A percentile compares a stretch with the other conserved stretches of the same genome.
phyloP scores from a whole-genome alignment of 2,888 invertebrate genomes.

The Eubasilissa splendida region DNA sequence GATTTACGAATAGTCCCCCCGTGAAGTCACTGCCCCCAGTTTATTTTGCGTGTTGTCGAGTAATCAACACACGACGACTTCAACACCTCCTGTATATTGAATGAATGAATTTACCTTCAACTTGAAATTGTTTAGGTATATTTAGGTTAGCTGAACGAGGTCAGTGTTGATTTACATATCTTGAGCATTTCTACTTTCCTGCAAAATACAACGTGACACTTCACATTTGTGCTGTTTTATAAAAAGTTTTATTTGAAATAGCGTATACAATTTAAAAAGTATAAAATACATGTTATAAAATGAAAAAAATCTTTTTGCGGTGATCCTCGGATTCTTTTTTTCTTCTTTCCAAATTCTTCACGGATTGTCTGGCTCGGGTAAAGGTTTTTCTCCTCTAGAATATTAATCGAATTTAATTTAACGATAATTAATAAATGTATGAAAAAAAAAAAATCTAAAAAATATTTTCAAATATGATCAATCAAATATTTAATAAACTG shows the following conservation, averaged over 20 bases:
- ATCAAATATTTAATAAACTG: not conserved
- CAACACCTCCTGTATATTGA: not conserved
- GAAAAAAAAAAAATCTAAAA: not conserved
- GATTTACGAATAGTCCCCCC: not conserved
- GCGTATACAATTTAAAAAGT: not conserved
- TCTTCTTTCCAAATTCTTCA: not conserved
- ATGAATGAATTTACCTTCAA: constrained; percentile 36
- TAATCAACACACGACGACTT: not conserved
- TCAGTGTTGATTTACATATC: not conserved
- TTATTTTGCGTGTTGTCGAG: constrained; percentile 9
- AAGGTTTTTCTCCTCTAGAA: not conserved
- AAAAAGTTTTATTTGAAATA: not conserved
- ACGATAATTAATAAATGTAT: not conserved
- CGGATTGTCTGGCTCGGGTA: not conserved
- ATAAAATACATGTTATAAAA: too few relatives aligned
- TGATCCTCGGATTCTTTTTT: too few relatives aligned
- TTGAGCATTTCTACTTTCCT: not conserved
- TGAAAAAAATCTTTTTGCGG: too few relatives aligned
- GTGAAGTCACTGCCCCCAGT: not conserved
- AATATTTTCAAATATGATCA: not conserved
- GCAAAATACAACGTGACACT: not conserved
- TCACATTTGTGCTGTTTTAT: not conserved
- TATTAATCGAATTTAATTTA: not conserved
- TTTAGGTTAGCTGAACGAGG: constrained; percentile 17
- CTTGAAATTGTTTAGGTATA: constrained; percentile 10